Percentiles rank a stretch among this genome's conserved stretches.
These are phyloP conservation scores for Dreissena rostriformis DNA, from an alignment of 1,140 invertebrate genomes.

Conservation along the genomic window DNA sequence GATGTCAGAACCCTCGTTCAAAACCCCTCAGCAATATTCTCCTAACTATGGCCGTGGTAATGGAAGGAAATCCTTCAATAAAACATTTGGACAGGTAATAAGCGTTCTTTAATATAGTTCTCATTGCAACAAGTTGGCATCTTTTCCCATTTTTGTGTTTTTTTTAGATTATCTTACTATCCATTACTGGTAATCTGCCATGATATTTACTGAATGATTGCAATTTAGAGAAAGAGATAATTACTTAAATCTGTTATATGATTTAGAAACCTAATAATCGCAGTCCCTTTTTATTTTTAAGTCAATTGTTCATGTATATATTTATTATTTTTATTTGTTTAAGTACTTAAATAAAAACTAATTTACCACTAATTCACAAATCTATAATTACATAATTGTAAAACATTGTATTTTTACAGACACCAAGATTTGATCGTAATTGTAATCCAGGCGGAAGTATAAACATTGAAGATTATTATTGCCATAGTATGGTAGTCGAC, in stretches of 20 bases:
- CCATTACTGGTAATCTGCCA: neutral
- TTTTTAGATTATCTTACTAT: neutral
- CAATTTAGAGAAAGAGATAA: neutral
- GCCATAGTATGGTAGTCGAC: slow-evolving; percentile 69
- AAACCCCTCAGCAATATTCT: slow-evolving; percentile 44
- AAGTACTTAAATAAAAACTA: neutral
- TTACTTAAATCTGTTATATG: neutral
- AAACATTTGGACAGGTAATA: slow-evolving; percentile 49
- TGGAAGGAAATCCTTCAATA: slow-evolving; percentile 48
- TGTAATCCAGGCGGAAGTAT: slow-evolving; percentile 66
- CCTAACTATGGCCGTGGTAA: slow-evolving; percentile 22
- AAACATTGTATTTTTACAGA: slow-evolving; percentile 49
- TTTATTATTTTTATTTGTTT: neutral
- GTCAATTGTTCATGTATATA: neutral
- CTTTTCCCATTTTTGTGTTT: neutral
- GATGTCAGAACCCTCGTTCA: slow-evolving; percentile 27
- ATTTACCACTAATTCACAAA: neutral
- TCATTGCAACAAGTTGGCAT: neutral
- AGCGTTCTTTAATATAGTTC: neutral
- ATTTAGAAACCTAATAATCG: neutral
- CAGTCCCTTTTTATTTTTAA: neutral
- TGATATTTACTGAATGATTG: neutral
- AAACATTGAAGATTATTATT: slow-evolving; percentile 70
- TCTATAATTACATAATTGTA: neutral
- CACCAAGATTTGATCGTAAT: slow-evolving; percentile 55